These are phyloP conservation scores for Umimayanthus kanabou DNA, from an alignment of 92 coral and sea anemone genomes.

Conservation along the genomic window DNA sequence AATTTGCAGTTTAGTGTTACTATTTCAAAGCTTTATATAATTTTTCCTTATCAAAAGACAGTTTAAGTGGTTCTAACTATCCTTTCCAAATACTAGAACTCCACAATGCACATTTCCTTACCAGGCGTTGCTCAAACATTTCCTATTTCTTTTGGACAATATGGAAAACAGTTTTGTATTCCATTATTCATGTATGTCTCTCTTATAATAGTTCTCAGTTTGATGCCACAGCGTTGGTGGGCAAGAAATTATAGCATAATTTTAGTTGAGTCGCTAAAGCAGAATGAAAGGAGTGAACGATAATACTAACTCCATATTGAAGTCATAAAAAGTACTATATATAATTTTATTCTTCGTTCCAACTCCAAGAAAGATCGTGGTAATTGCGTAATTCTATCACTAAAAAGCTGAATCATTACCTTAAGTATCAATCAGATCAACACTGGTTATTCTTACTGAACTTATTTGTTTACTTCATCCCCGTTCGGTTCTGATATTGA, in stretches of 20 bases:
- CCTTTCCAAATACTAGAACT: background rate
- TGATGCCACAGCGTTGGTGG: background rate
- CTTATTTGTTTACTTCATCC: background rate
- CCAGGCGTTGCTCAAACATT: background rate
- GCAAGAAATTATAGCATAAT: background rate
- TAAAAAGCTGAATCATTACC: too few relatives aligned
- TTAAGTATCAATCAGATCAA: too few relatives aligned
- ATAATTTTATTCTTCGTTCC: too few relatives aligned
- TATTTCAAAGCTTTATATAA: background rate
- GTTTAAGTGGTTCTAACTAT: too few relatives aligned
- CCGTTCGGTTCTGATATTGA: background rate
- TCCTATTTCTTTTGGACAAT: background rate
- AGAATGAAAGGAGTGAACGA: too few relatives aligned
- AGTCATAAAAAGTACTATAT: background rate
- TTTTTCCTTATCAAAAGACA: background rate
- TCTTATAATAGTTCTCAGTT: background rate
- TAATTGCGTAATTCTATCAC: background rate
- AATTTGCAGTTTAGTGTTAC: background rate
- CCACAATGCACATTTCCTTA: background rate
- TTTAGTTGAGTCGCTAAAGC: background rate
- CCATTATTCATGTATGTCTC: background rate
- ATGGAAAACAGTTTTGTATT: slow-evolving; percentile 15
- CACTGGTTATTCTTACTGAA: background rate
- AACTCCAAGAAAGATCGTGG: background rate
- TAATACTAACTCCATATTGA: too few relatives aligned